These are phyloP conservation scores for Pampusana beccarii DNA, from an alignment of 2,113 vertebrate species.

Conservation along the genomic window DNA sequence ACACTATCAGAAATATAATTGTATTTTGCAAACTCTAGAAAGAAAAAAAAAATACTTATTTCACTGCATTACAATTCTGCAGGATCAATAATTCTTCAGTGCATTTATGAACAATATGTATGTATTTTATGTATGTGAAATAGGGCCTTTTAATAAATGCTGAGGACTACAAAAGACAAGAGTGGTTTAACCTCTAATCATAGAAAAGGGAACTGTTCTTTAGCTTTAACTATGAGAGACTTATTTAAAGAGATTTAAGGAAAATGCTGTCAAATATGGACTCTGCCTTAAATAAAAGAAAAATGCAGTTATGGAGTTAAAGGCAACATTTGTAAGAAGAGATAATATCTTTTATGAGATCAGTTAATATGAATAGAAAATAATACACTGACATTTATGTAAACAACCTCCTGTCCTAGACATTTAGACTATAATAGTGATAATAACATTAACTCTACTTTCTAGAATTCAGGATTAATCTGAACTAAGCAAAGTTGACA, in stretches of 20 bases:
- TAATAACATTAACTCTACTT: not conserved
- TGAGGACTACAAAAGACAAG: not conserved
- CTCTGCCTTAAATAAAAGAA: not conserved
- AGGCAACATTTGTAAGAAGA: not conserved
- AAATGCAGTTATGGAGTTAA: not conserved
- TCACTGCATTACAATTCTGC: not conserved
- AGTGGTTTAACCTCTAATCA: not conserved
- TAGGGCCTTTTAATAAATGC: not conserved
- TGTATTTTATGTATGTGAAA: not conserved
- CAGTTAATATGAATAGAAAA: not conserved
- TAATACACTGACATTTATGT: not conserved
- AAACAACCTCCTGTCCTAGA: not conserved
- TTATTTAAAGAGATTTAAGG: not conserved
- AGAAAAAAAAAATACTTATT: not conserved
- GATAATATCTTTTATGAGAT: not conserved
- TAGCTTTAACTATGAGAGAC: not conserved
- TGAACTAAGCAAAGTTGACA: not conserved
- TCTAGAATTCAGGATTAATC: constrained; percentile 1
- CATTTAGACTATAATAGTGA: not conserved
- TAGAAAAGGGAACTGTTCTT: not conserved
- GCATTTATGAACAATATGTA: not conserved
- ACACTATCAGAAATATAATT: not conserved
- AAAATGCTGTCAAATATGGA: not conserved
- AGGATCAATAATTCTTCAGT: not conserved
- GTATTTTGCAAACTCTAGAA: not conserved